phyloP scores from a whole-genome alignment of 2,113 vertebrate species.

The Calypte anna region DNA sequence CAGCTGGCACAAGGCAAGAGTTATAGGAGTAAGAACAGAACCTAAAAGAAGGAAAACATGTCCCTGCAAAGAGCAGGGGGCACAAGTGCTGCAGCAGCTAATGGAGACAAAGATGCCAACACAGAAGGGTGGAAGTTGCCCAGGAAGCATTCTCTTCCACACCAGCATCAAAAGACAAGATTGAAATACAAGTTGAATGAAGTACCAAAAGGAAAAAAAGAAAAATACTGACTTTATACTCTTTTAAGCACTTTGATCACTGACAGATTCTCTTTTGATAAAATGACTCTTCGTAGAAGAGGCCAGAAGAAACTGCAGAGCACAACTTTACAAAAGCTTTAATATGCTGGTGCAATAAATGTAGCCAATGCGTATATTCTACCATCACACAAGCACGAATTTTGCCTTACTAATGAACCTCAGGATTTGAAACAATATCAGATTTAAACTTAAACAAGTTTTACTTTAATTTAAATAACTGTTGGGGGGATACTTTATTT shows the following conservation, averaged over 20 bases:
- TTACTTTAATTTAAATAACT: not conserved
- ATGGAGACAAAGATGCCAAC: not conserved
- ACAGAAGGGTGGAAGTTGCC: not conserved
- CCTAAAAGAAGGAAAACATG: not conserved
- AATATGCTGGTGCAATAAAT: not conserved
- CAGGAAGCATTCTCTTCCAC: not conserved
- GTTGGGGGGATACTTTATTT: not conserved
- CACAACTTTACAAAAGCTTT: not conserved
- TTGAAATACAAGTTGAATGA: not conserved
- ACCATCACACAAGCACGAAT: not conserved
- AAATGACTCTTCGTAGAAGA: not conserved
- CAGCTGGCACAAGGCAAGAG: not conserved
- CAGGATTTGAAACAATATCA: not conserved
- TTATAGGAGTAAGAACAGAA: not conserved
- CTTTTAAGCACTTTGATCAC: not conserved
- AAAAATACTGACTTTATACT: fast-evolving
- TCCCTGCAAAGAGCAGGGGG: not conserved
- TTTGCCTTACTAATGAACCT: not conserved
- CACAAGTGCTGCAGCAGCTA: not conserved
- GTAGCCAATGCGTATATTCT: fast-evolving
- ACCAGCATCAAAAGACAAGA: not conserved
- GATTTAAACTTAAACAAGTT: not conserved
- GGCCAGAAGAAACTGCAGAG: not conserved
- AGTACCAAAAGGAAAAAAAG: not conserved
- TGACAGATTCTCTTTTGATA: not conserved